Base-by-base conservation (phyloP, 1,140 invertebrate species). In the Dendroctonus valens region DNA sequence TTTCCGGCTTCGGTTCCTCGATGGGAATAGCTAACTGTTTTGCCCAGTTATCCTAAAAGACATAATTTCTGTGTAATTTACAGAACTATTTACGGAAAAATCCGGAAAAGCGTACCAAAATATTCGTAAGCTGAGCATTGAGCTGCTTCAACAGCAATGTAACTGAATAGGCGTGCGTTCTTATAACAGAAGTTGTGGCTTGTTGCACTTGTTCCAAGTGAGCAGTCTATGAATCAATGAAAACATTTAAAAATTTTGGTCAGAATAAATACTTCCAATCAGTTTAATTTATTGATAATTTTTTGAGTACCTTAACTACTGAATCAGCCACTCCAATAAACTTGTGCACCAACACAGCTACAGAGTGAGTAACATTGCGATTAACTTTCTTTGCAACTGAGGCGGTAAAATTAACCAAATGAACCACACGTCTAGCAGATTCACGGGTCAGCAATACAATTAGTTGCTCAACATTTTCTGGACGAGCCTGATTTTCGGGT, bases 401-500 rank as follows among this genome's bases (percentile, higher is more conserved):
- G 51, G 83, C 80, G 2, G 84, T 84, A 65, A 85, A 90, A 76
- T 92, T 91, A 49, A 89, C 82, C 12, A 91, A 80, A 76, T 92
- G 90, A 0, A 92, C 90, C 6, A 91, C 76, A 61, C 87, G 81
- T 38, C 91, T 81, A 0, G 89, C 88, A 0, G 87, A 85, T 78
- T 92, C 90, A 6, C 90, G 79, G 0, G 87, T 85, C 37, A 92
- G 73, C 44, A 93, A 76, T 7, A 90, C 88, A 42, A 91, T 79
- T 41, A 92, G 76, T 74, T 92, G 87, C 73, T 92, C 91, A 6
- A 92, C 73, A 1, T 87, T 91, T 52, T 83, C 81, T 0, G 91
- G 91, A 52, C 89, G 83, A 0, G 88, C 87, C 78, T 92, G 91
- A 78, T 92, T 92, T 77, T 91, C 90, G 0, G 90, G 90, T 72